Base-by-base conservation (phyloP, 2,113 vertebrate species). In the Talpa occidentalis region DNA sequence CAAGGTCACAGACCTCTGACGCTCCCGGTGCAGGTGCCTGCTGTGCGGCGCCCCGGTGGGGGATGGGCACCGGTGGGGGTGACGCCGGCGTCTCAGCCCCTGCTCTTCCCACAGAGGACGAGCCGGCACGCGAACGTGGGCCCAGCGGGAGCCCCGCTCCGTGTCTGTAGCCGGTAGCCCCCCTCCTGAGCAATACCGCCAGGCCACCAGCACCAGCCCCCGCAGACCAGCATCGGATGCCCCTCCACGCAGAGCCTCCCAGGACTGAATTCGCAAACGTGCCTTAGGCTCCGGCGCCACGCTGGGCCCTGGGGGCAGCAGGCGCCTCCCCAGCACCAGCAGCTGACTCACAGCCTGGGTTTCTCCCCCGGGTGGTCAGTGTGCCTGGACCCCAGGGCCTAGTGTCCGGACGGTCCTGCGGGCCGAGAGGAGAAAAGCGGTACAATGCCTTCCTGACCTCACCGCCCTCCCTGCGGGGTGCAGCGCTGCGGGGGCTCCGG, bases 1-100 rank as follows among this genome's bases (percentile, higher is more conserved):
- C 98, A 99, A 99, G 99, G 99, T 99, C 98, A 99, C 99, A 56
- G 99, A 99, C 98, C 99, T 99, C 98, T 99, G 99, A 99, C 98
- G 98, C 10, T 6, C 16, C 21, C 3, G 88, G 93, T 79, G 21
- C 95, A 94, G 79, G 93, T 94, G 74, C 30, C 26, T n/a, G n/a
- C n/a, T n/a, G n/a, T n/a, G n/a, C n/a, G n/a, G n/a, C n/a, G n/a
- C n/a, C n/a, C n/a, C n/a, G n/a, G n/a, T n/a, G n/a, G n/a, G 3
- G 0, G 19, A 14, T 5, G 9, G 72, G 83, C 2, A n/a, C n/a
- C n/a, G n/a, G n/a, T n/a, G 60, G 77, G 2, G 16, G 16, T 10
- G 47, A 54, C 62, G 60, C 40, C 26, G 21, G 37, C n/a, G 49
- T 49, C 74, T 49, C 49, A 60, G 37, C 66, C 59, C 67, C 28